Conservation (phyloP, 1,140 invertebrate genomes). For the Calephelis virginiensis region DNA sequence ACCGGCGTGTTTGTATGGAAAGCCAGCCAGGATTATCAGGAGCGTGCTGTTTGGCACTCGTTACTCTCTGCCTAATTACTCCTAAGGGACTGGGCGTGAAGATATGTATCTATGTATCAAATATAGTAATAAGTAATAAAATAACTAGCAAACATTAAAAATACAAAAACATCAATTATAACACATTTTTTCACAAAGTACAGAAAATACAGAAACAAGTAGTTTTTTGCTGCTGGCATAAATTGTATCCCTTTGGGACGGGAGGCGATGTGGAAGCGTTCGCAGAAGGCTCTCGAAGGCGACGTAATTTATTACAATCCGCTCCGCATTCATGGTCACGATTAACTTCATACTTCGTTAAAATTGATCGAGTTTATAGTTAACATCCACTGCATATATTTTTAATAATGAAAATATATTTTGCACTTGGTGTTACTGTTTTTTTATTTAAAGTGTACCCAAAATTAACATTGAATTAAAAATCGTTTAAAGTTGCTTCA, state of each 20-base stretch:
- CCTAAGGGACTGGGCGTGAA: too few relatives aligned
- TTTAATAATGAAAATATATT: not conserved
- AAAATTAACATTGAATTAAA: too few relatives aligned
- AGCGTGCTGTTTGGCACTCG: too few relatives aligned
- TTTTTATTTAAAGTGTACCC: too few relatives aligned
- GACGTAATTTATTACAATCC: conserved; percentile 16
- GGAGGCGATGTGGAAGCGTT: conserved; percentile 44
- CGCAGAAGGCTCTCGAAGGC: conserved; percentile 37
- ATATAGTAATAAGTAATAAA: too few relatives aligned
- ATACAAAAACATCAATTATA: too few relatives aligned
- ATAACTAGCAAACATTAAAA: too few relatives aligned
- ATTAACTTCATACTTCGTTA: conserved; percentile 19
- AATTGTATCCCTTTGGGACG: conserved; percentile 48
- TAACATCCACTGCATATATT: not conserved
- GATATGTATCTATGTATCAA: too few relatives aligned
- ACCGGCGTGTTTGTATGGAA: too few relatives aligned
- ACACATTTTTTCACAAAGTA: not conserved
- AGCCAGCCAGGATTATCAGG: too few relatives aligned
- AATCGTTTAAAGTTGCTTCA: too few relatives aligned
- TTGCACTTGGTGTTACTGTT: not conserved
- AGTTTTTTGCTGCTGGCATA: conserved; percentile 50
- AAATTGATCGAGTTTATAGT: conserved; percentile 8
- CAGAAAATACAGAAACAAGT: conserved; percentile 32
- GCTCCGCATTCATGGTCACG: conserved; percentile 8
- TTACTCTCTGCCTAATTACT: too few relatives aligned